Conservation (phyloP, 2,113 vertebrate genomes). For the Mustela lutreola region DNA sequence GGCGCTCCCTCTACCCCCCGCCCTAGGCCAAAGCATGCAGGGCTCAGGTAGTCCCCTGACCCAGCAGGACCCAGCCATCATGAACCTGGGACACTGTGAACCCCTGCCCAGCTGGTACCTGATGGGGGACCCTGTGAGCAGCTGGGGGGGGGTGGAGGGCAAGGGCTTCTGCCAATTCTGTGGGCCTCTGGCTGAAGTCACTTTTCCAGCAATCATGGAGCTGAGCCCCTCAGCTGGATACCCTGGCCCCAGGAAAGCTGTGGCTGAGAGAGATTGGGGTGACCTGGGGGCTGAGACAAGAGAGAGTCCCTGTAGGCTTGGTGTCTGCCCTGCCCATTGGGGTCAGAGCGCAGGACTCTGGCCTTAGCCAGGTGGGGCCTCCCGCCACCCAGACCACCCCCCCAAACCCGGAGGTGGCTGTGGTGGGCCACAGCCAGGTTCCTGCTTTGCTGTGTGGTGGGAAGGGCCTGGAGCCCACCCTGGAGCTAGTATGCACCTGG, state of each 20-base stretch:
- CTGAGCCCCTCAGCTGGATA: background rate
- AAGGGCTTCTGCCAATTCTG: background rate
- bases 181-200: background rate
- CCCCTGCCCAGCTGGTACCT: background rate
- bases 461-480: background rate
- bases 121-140: background rate
- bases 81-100: too few relatives aligned
- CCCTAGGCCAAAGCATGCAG: rapidly evolving
- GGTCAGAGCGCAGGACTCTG: background rate
- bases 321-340: background rate
- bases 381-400: background rate
- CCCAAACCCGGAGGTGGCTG: background rate
- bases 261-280: background rate
- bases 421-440: background rate
- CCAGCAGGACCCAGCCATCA: background rate
- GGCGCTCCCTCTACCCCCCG: background rate
- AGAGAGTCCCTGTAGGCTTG: background rate
- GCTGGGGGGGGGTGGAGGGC: background rate
- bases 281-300: background rate
- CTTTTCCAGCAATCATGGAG: background rate
- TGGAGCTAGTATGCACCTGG: rapidly evolving
- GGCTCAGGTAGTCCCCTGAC: background rate
- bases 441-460: background rate
- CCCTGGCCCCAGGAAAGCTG: background rate
- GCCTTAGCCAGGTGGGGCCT: background rate